These are phyloP conservation scores for Cantharis lateralis DNA, from an alignment of 2,888 invertebrate genomes.

Conservation along the genomic window DNA sequence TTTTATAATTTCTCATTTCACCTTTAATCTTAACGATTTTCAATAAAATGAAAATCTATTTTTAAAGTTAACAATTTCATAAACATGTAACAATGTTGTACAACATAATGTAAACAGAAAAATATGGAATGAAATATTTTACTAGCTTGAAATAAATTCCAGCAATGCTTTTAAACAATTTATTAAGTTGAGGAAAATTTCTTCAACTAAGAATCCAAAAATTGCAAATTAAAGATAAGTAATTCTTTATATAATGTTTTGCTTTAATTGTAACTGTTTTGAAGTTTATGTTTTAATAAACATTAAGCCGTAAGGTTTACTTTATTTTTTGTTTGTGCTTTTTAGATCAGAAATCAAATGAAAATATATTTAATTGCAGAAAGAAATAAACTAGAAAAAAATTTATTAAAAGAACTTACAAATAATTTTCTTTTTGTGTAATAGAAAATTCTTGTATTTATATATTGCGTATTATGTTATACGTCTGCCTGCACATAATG, in stretches of 20 bases:
- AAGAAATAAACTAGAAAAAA: neutral
- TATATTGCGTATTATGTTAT: neutral
- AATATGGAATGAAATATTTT: neutral
- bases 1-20: too few species aligned
- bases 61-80: neutral
- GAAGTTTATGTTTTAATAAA: too few species aligned
- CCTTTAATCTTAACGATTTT: too few species aligned
- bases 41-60: too few species aligned
- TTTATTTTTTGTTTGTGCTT: neutral
- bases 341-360: neutral
- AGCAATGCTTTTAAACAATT: neutral
- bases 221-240: neutral
- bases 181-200: neutral
- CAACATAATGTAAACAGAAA: neutral
- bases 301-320: neutral
- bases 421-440: neutral
- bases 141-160: neutral
- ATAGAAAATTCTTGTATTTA: neutral
- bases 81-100: neutral
- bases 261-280: neutral
- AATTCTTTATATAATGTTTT: neutral
- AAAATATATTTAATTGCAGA: neutral
- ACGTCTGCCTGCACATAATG: neutral
- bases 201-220: neutral
- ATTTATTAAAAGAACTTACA: neutral